Evolutionary conservation across 1,140 invertebrate genomes (phyloP), one percentile per base, ranked within the genome.

Genomic region (Druon quercuslanigerum): DNA sequence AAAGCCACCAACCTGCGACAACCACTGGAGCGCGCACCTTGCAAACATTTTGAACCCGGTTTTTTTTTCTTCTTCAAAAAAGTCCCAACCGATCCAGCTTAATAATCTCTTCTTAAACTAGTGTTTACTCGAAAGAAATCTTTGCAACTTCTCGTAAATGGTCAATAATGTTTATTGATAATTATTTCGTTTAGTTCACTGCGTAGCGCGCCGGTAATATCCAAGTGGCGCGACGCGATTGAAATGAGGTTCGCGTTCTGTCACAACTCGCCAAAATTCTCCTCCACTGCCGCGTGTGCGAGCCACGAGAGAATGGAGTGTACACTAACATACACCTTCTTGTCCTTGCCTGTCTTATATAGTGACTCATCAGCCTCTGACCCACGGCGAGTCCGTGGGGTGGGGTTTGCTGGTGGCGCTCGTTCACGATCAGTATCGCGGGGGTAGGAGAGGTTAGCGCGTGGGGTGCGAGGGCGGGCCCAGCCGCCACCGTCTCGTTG

Each of bases 341-440:
- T 90, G 88, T 90, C 89, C 89, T 91, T 91, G 89, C 89, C 86
- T 88, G 87, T 88, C 89, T 90, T 91, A 90, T 91, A 91, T 91
- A 91, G 87, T 90, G 87, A 89, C 86, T 90, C 90, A 90, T 91
- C 87, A 86, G 85, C 82, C 82, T 66, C 83, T 82, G 83, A 85
- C 83, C 86, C 86, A 84, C 85, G 75, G 79, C 84, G 20, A 82
- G 80, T 77, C 77, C 79, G 77, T 79, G 79, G 77, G 77, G 77
- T 79, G 77, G 77, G 77, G 77, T 79, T 78, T 71, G 73, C 71
- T 79, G 77, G 73, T 71, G 76, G 77, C 82, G 54, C 83, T 79
- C 79, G 77, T 76, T 78, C 80, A 75, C 51, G 33, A 40, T 66
- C 25, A 66, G 73, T 51, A 52, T 78, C 40, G 71, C 70, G 73